phyloP scores from a whole-genome alignment of 2,113 vertebrate species.

The Apteryx mantelli region DNA sequence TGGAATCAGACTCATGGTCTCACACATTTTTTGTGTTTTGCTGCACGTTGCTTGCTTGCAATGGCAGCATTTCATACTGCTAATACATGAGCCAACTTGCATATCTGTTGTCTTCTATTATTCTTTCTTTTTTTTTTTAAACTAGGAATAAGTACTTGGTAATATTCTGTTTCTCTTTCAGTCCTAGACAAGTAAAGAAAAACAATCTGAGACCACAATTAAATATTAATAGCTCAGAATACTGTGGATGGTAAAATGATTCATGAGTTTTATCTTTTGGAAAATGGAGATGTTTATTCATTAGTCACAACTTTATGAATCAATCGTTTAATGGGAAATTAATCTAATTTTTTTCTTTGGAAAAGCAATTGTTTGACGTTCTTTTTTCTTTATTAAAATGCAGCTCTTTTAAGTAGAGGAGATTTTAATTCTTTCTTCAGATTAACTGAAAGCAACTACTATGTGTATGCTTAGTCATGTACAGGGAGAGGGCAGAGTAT shows the following conservation, averaged over 20 bases:
- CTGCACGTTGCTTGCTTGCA: background rate
- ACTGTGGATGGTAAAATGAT: background rate
- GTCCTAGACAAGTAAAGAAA: background rate
- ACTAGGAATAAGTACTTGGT: background rate
- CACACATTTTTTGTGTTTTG: background rate
- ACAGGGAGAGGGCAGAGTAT: background rate
- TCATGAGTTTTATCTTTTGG: constrained; percentile 18
- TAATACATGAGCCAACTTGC: constrained; percentile 4
- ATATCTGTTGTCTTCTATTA: background rate
- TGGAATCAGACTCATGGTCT: background rate
- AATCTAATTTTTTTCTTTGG: background rate
- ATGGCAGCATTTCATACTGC: background rate
- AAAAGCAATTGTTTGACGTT: background rate
- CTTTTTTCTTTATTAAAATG: background rate
- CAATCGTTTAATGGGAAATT: constrained; percentile 22
- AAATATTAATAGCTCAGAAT: constrained; percentile 32
- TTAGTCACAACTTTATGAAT: constrained; percentile 35
- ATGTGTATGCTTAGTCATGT: background rate
- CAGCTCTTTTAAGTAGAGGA: background rate
- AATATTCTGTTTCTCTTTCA: background rate
- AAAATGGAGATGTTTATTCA: constrained; percentile 43
- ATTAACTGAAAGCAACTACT: background rate
- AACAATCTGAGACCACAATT: constrained; percentile 17
- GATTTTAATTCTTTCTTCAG: background rate
- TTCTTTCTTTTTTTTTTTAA: background rate